Percentiles rank a stretch among this genome's conserved stretches.
These are phyloP conservation scores for Chymomyza procnemis DNA, from an alignment of 2,888 invertebrate genomes.

Conservation along the genomic window DNA sequence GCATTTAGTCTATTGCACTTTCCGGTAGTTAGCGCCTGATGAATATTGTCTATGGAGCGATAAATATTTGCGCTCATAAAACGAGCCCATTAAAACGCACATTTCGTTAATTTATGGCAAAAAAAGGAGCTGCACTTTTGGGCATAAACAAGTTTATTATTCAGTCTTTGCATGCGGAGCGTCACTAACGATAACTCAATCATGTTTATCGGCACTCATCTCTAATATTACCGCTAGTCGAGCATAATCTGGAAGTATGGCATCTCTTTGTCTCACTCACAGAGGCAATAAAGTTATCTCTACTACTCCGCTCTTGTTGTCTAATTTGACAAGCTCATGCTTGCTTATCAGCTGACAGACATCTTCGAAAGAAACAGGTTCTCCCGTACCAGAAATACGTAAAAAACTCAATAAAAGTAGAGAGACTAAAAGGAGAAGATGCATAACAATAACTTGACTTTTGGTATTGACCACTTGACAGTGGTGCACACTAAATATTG, in stretches of 20 bases:
- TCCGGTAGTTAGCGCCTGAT: slow-evolving; percentile 32
- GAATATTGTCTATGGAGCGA: slow-evolving; percentile 45
- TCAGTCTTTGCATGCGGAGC: not conserved
- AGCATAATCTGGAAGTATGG: not conserved
- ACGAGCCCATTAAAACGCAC: not conserved
- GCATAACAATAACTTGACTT: not conserved
- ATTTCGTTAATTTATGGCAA: not conserved
- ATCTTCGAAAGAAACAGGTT: slow-evolving; percentile 11
- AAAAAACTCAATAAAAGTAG: not conserved
- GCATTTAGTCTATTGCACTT: slow-evolving; percentile 4
- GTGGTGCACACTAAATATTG: not conserved
- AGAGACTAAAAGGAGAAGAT: not conserved
- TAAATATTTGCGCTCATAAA: slow-evolving; percentile 35
- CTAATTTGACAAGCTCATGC: slow-evolving; percentile 26
- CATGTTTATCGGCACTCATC: slow-evolving; percentile 1
- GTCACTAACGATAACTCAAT: not conserved
- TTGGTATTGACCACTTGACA: slow-evolving; percentile 1
- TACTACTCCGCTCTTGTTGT: not conserved
- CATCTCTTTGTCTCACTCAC: not conserved
- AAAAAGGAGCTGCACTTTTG: not conserved
- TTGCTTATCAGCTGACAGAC: slow-evolving; percentile 21
- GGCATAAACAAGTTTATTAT: not conserved
- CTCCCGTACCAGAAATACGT: not conserved
- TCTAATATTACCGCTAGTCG: slow-evolving; percentile 1
- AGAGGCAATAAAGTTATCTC: slow-evolving; percentile 3